phyloP scores from a whole-genome alignment of 1,140 invertebrate species.

The Ctenoplectra terminalis region DNA sequence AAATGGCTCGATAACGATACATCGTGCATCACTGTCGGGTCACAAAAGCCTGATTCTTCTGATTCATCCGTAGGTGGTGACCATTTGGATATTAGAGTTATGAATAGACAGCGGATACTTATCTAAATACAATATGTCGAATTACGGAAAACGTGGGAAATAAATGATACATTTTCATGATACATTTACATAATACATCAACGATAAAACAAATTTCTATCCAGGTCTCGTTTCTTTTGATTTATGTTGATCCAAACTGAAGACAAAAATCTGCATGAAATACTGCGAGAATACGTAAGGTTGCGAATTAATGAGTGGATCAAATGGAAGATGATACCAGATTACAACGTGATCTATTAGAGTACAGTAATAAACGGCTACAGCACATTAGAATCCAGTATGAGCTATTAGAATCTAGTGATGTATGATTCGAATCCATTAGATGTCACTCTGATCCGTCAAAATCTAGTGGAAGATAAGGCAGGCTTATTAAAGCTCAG shows the following conservation, averaged over 20 bases:
- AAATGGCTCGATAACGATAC: constrained; percentile 15
- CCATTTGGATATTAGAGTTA: neutral
- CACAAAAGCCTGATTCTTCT: neutral
- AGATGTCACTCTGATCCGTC: neutral
- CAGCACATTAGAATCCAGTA: neutral
- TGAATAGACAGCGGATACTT: too few relatives aligned
- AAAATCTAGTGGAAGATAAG: neutral
- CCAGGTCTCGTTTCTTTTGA: too few relatives aligned
- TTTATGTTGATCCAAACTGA: too few relatives aligned
- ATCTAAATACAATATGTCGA: too few relatives aligned
- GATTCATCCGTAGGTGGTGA: neutral
- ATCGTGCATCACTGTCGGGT: neutral
- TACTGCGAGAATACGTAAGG: too few relatives aligned
- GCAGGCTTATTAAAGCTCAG: neutral
- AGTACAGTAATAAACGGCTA: neutral
- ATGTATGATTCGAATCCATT: neutral
- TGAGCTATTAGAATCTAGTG: neutral
- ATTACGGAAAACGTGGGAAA: too few relatives aligned
- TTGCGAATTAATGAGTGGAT: too few relatives aligned
- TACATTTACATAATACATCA: too few relatives aligned
- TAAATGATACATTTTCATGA: too few relatives aligned
- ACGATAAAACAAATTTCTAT: too few relatives aligned
- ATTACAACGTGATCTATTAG: neutral
- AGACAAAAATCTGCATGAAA: too few relatives aligned
- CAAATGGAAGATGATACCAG: too few relatives aligned